Conservation (phyloP, 2,888 invertebrate genomes). For the Synergus umbraculus region DNA sequence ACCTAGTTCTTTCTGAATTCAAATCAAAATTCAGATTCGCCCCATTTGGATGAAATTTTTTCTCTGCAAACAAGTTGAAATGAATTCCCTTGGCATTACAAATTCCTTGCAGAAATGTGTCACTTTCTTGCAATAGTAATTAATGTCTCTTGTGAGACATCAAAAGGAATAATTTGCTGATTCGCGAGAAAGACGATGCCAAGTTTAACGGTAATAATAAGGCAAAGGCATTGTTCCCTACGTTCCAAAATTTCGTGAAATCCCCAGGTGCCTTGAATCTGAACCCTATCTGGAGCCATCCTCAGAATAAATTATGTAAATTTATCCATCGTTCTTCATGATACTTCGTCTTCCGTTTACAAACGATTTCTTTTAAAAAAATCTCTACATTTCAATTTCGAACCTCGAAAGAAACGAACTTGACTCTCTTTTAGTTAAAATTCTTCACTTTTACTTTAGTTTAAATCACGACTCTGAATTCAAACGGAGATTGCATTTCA, state of each 20-base stretch:
- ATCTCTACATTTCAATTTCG: conserved; percentile 32
- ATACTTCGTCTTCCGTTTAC: conserved; percentile 35
- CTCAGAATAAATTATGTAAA: conserved; percentile 33
- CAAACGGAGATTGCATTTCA: conserved; percentile 8
- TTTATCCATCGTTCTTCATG: conserved; percentile 26
- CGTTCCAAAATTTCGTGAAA: conserved; percentile 25
- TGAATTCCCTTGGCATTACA: not conserved
- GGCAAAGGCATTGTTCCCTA: conserved; percentile 26
- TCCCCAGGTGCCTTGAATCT: conserved; percentile 6
- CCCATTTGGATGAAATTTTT: not conserved
- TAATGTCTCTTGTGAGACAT: conserved; percentile 34
- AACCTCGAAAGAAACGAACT: conserved; percentile 7
- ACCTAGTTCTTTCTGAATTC: not conserved
- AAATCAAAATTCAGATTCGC: not conserved
- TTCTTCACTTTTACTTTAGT: conserved; percentile 6
- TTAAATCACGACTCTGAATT: not conserved
- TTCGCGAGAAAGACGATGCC: conserved; percentile 1
- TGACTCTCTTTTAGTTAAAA: conserved; percentile 19
- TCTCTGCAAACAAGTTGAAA: not conserved
- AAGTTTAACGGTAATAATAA: conserved; percentile 27
- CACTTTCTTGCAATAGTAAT: conserved; percentile 5
- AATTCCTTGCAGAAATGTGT: not conserved
- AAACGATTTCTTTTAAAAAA: conserved; percentile 25
- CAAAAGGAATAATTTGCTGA: conserved; percentile 35
- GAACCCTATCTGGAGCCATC: not conserved